These are phyloP conservation scores for Perizoma flavofasciatum DNA, from an alignment of 2,888 invertebrate genomes.

Conservation along the genomic window DNA sequence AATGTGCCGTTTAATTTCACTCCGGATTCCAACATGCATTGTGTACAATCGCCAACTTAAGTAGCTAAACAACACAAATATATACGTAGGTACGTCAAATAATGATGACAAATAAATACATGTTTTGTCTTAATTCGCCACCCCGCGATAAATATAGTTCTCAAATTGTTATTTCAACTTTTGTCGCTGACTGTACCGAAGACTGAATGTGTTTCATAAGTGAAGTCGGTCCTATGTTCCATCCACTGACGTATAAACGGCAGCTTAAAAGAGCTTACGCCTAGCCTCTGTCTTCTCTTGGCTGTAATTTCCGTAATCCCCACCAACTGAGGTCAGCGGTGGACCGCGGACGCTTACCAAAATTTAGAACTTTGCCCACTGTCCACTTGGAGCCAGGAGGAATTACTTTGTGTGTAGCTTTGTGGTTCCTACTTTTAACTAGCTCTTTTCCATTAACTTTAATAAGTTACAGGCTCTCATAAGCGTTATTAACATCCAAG, in stretches of 20 bases:
- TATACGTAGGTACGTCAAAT: too few species aligned
- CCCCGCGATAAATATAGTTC: too few species aligned
- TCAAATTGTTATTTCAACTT: too few species aligned
- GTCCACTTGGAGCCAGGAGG: constrained; percentile 51
- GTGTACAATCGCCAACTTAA: neutral
- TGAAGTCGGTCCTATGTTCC: constrained; percentile 9
- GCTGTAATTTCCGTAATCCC: constrained; percentile 53
- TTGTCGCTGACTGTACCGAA: neutral
- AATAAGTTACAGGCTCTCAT: neutral
- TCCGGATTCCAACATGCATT: neutral
- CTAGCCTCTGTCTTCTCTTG: constrained; percentile 35
- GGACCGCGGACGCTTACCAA: constrained; percentile 57
- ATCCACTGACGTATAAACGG: constrained; percentile 26
- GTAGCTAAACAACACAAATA: too few species aligned
- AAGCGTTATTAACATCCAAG: too few species aligned
- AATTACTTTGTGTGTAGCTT: constrained; percentile 42
- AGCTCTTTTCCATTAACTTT: constrained; percentile 42
- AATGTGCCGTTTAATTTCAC: constrained; percentile 1
- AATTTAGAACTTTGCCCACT: constrained; percentile 57
- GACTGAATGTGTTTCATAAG: constrained; percentile 7
- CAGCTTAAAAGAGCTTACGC: constrained; percentile 37
- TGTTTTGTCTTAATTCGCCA: too few species aligned
- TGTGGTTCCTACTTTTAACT: constrained; percentile 41
- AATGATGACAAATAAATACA: too few species aligned
- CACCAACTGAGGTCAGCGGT: constrained; percentile 53